Evolutionary conservation across 2,888 invertebrate species (phyloP), one percentile per base, ranked within the genome.

Genomic region (Orchesellides sinensis): DNA sequence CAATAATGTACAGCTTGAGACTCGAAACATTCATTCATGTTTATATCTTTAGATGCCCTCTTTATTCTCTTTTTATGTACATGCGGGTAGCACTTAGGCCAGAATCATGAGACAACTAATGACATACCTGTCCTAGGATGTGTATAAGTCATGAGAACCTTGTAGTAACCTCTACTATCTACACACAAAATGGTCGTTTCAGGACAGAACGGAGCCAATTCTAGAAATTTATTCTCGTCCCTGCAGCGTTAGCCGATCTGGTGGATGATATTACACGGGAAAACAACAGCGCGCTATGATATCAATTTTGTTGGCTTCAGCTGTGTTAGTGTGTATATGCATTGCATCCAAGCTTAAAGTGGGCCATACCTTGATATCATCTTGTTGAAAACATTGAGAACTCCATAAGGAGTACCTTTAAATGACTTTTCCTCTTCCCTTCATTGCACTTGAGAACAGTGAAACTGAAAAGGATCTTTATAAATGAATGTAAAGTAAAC

Each of bases 191-290:
- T 40, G 40, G 14, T 40, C 10, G 10, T 40, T 40, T 40, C 40
- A 40, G 19, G 52, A 52, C 10, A 52, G 61, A 29, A 32, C 4
- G 32, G 25, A 61, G 61, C 75, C 75, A 77, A 77, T 77, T 77
- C 66, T 32, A 66, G 68, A 68, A 77, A 77, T 77, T 77, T 68
- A 77, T 77, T 66, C 52, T 35, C 75, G 63, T 75, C 66, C 75
- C 75, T 56, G 54, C 65, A 66, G 75, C 65, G 54, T 75, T 54
- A 47, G 54, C 40, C 45, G 61, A 40, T 45, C 47, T 61, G 17
- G 52, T 8, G 2, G 12, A 17, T 21, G 52, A 19, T 19, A n/a
- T 17, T 21, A n/a, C 52, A 52, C 17, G 19, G 21, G 2, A n/a
- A 40, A 14, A 32, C 10, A 40, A 40, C 40, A n/a, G 10, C n/a